phyloP scores from a whole-genome alignment of 2,113 vertebrate species.

The Silurus meridionalis region DNA sequence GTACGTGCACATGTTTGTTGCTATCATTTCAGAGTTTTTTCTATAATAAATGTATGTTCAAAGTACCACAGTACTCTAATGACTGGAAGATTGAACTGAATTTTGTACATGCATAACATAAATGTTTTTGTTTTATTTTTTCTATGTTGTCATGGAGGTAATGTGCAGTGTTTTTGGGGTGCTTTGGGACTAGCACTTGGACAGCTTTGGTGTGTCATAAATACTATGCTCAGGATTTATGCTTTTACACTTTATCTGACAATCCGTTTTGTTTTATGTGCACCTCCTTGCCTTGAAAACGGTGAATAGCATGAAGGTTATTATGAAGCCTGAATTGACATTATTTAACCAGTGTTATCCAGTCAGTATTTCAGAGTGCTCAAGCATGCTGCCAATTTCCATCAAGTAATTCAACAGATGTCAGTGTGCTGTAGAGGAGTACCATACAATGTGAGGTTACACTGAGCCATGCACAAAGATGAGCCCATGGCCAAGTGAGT shows the following conservation, averaged over 20 bases:
- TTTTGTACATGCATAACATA: background rate
- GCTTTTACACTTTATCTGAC: slow-evolving; percentile 11
- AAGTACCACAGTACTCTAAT: background rate
- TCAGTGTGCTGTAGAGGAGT: slow-evolving; percentile 58
- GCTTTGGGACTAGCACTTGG: slow-evolving; percentile 38
- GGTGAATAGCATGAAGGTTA: slow-evolving; percentile 55
- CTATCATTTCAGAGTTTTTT: background rate
- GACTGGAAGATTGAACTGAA: background rate
- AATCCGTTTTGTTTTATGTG: slow-evolving; percentile 58
- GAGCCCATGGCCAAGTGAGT: slow-evolving; percentile 64
- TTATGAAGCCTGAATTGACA: slow-evolving; percentile 39
- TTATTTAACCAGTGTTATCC: slow-evolving; percentile 52
- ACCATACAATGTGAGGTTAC: slow-evolving; percentile 58
- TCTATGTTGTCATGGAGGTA: slow-evolving; percentile 45
- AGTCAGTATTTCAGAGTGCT: slow-evolving; percentile 36
- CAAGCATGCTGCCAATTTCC: slow-evolving; percentile 51
- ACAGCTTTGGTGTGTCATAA: slow-evolving; percentile 45
- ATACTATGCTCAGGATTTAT: slow-evolving; percentile 41
- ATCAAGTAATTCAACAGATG: slow-evolving; percentile 72
- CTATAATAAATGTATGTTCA: background rate
- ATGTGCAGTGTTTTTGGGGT: slow-evolving; percentile 51
- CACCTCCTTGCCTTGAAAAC: slow-evolving; percentile 53
- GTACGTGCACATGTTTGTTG: background rate
- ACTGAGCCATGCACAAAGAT: slow-evolving; percentile 65
- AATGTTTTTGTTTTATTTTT: slow-evolving; percentile 22